phyloP scores from a whole-genome alignment of 2,797 vertebrate genomes.

The Odontamblyopus rebecca region DNA sequence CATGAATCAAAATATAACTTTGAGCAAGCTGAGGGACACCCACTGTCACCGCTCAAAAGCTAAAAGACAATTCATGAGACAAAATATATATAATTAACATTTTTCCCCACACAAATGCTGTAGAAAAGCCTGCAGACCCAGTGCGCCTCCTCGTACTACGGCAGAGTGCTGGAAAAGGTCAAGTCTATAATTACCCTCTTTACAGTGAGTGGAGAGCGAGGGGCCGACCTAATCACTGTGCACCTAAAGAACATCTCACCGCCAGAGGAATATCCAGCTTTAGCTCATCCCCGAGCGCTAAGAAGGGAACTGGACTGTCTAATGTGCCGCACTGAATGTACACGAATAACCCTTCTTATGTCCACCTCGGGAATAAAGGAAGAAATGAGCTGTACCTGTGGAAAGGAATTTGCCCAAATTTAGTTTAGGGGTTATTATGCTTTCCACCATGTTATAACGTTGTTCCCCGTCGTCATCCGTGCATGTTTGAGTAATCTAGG shows the following conservation, averaged over 20 bases:
- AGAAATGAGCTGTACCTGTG: no score
- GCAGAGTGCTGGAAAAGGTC: slow-evolving; percentile 54
- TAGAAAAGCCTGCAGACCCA: neutral
- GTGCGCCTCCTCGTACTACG: slow-evolving; percentile 26
- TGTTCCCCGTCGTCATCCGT: no score
- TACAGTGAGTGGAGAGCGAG: slow-evolving; percentile 53
- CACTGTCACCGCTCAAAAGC: no score
- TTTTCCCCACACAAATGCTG: neutral
- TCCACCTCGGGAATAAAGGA: no score
- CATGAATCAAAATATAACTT: no score
- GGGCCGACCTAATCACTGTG: slow-evolving; percentile 55
- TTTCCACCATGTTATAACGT: no score
- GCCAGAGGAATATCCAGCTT: slow-evolving; percentile 49
- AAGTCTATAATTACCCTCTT: slow-evolving; percentile 59
- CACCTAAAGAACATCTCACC: slow-evolving; percentile 43
- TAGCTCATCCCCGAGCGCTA: slow-evolving; percentile 39
- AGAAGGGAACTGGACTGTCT: neutral
- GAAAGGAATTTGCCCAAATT: no score
- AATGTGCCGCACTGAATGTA: neutral
- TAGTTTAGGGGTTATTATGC: no score
- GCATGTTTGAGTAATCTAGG: no score
- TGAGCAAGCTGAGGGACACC: no score
- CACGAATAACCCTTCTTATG: no score
- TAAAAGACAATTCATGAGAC: no score
- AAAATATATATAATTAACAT: neutral